A percentile compares a stretch with the other conserved stretches of the same genome.
Conservation (phyloP, 2,113 vertebrate genomes). For the Prochilodus magdalenae region DNA sequence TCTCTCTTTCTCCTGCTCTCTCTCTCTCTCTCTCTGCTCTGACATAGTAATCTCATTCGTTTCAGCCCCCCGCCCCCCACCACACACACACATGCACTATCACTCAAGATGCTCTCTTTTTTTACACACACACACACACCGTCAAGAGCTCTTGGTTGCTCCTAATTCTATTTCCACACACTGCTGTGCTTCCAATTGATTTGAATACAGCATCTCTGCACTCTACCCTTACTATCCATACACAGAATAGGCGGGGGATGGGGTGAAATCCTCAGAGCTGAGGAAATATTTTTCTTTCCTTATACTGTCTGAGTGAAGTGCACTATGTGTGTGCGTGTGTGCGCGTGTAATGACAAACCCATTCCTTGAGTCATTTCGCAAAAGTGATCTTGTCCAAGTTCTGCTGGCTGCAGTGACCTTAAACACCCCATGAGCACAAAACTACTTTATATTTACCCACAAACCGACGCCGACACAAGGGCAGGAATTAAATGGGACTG, state of each 20-base stretch:
- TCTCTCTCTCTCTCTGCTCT: neutral
- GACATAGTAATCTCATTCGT: slow-evolving; percentile 42
- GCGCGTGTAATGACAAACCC: neutral
- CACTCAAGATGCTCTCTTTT: neutral
- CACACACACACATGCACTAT: slow-evolving; percentile 20
- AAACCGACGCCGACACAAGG: neutral
- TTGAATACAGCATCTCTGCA: slow-evolving; percentile 7
- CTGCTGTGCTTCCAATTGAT: slow-evolving; percentile 38
- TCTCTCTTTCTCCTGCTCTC: neutral
- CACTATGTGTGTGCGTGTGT: neutral
- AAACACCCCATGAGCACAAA: slow-evolving; percentile 1
- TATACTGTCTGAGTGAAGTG: slow-evolving; percentile 4
- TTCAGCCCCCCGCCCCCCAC: neutral
- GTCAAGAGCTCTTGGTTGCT: slow-evolving; percentile 17
- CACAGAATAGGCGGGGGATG: slow-evolving; percentile 17
- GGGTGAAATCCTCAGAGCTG: slow-evolving; percentile 35
- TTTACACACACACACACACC: neutral
- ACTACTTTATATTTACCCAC: neutral
- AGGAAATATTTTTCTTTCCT: slow-evolving; percentile 40
- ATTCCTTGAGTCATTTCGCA: slow-evolving; percentile 12
- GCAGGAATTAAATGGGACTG: neutral
- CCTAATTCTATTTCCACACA: slow-evolving; percentile 45
- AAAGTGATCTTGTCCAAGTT: neutral
- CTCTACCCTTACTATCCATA: slow-evolving; percentile 35
- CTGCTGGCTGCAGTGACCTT: neutral